Conservation (phyloP, 2,888 invertebrate genomes). For the Scelioninae gen. 2 region DNA sequence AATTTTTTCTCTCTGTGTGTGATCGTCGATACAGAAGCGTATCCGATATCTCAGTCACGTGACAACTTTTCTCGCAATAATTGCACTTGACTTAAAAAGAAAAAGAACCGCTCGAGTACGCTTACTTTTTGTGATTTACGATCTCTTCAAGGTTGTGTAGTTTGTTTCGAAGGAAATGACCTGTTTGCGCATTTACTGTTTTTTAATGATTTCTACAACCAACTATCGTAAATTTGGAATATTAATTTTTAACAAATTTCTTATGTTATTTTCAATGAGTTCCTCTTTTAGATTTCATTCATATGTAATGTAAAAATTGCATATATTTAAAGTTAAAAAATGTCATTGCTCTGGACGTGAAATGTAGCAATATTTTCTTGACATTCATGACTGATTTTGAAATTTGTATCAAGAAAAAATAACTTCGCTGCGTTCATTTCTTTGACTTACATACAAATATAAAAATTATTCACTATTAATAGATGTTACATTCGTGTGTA, state of each 20-base stretch:
- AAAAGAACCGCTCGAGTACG: constrained; percentile 24
- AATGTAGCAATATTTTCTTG: background rate
- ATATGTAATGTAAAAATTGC: too few species aligned
- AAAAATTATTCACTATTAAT: constrained; percentile 1
- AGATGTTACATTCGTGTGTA: background rate
- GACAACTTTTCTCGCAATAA: constrained; percentile 35
- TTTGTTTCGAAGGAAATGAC: constrained; percentile 35
- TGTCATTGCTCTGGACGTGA: too few species aligned
- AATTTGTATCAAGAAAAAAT: too few species aligned
- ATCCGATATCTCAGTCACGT: constrained; percentile 35
- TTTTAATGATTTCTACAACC: constrained; percentile 15
- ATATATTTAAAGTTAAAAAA: too few species aligned
- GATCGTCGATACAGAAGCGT: constrained; percentile 24
- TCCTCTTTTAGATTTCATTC: too few species aligned
- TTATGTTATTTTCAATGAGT: too few species aligned
- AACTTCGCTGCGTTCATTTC: too few species aligned
- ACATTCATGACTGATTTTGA: background rate
- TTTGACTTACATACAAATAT: background rate
- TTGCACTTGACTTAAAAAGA: constrained; percentile 45
- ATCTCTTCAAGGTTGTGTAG: constrained; percentile 19
- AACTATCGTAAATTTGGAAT: background rate
- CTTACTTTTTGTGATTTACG: constrained; percentile 47
- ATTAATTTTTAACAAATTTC: background rate
- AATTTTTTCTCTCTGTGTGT: constrained; percentile 29
- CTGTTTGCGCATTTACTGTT: constrained; percentile 23